Percentiles rank a stretch among this genome's conserved stretches.
phyloP scores from a whole-genome alignment of 1,140 invertebrate species.

The Polypedilum vanderplanki region DNA sequence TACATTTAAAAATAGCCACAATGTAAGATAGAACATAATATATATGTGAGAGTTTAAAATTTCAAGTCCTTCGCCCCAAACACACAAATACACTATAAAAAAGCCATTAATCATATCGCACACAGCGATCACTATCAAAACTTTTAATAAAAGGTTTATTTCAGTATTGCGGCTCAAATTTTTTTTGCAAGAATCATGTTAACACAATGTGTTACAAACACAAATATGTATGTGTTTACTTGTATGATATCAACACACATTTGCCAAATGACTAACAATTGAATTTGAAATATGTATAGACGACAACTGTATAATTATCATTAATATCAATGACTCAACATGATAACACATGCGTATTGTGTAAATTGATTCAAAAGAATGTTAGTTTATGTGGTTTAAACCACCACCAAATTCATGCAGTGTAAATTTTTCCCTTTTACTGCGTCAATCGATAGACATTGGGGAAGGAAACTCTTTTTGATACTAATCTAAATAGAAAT shows the following conservation, averaged over 20 bases:
- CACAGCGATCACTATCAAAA: slow-evolving; percentile 11
- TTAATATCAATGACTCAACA: slow-evolving; percentile 9
- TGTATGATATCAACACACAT: background rate
- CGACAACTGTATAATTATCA: background rate
- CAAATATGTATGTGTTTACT: background rate
- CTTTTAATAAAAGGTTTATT: background rate
- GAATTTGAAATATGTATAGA: background rate
- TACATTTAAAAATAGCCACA: no score
- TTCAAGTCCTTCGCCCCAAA: background rate
- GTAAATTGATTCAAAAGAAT: no score
- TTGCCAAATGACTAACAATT: background rate
- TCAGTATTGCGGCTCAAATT: background rate
- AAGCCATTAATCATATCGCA: slow-evolving; percentile 4
- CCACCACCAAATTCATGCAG: no score
- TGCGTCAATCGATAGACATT: no score
- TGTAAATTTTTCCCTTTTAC: no score
- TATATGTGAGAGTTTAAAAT: background rate
- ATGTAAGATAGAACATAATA: no score
- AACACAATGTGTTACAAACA: background rate
- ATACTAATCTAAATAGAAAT: no score
- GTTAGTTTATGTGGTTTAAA: no score
- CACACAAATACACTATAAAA: background rate
- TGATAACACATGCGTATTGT: background rate
- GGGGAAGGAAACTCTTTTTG: no score
- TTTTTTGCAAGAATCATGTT: background rate